Evolutionary conservation across 2,113 vertebrate genomes (phyloP), one percentile per base, ranked within the genome.

Genomic region (Ptychochromis oligacanthus): DNA sequence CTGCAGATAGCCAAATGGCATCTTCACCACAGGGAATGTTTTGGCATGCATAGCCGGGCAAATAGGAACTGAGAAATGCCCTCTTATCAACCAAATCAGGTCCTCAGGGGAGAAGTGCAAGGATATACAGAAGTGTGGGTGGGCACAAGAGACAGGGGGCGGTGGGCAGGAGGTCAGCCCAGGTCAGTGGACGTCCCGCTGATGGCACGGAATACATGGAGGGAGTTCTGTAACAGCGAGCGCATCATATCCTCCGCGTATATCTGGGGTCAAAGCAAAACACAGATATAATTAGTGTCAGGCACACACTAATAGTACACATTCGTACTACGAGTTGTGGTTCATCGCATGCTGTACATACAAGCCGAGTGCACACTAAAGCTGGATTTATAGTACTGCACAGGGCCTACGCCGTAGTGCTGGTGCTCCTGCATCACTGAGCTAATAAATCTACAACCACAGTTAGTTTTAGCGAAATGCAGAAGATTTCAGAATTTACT

Each of bases 131-230:
- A 7, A 20, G 8, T 67, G 36, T 4, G 6, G 60, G 34, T 56
- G 55, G 77, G 2, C 5, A 20, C 2, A 6, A 7, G 2, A 15
- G 31, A 8, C 6, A 7, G 43, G 14, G 26, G 9, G 10, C 3
- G 2, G 57, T 3, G 22, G 34, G 43, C 20, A 38, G 7, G 20
- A 17, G 90, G 1, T 95, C 95, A 98, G 43, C 91, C 93, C 89
- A 96, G 92, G 57, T 97, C 95, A 6, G 96, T 85, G 10, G 97
- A 94, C 1, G 96, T 99, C 65, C 98, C 98, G 1, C 98, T 99
- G 94, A 99, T 99, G 1, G 97, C 98, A 72, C 97, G 96, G 86
- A 99, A 99, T 77, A 99, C 98, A 0, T 98, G 96, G 15, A 98
- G 90, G 4, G 98, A 98, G 95, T 98, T 97, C 31, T 97, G 97